Conservation (phyloP, 2,888 invertebrate species). For the Noctua janthina region DNA sequence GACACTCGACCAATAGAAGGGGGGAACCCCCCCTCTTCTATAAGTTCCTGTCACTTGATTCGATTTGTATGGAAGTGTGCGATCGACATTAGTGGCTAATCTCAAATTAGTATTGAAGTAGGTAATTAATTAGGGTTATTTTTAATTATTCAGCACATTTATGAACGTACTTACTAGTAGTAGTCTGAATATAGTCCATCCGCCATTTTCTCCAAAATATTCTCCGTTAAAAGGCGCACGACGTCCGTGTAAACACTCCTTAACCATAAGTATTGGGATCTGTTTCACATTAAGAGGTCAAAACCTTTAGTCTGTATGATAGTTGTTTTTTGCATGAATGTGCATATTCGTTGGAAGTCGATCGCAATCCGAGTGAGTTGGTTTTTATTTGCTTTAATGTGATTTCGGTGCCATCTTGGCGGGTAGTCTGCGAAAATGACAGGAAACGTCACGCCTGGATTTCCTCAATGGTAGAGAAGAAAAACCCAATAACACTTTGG, state of each 20-base stretch:
- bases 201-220: not conserved
- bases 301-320: slow-evolving; percentile 24
- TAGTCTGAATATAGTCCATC: not conserved
- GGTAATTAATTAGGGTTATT: not conserved
- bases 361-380: not conserved
- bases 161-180: not conserved
- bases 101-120: not conserved
- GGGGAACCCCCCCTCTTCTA: too few species aligned
- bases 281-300: slow-evolving; percentile 58
- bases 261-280: slow-evolving; percentile 18
- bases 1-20: too few species aligned
- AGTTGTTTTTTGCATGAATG: slow-evolving; percentile 37
- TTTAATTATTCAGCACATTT: not conserved
- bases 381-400: slow-evolving; percentile 3
- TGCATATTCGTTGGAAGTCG: slow-evolving; percentile 13
- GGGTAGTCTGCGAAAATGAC: not conserved
- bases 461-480: not conserved
- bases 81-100: not conserved
- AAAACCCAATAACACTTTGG: not conserved
- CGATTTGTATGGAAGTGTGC: not conserved
- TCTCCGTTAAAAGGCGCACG: not conserved
- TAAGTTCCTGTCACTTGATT: not conserved
- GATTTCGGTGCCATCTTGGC: not conserved
- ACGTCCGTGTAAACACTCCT: slow-evolving; percentile 23
- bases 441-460: not conserved